Base-by-base conservation (phyloP, 2,113 vertebrate genomes). In the Himantopus leucocephalus region DNA sequence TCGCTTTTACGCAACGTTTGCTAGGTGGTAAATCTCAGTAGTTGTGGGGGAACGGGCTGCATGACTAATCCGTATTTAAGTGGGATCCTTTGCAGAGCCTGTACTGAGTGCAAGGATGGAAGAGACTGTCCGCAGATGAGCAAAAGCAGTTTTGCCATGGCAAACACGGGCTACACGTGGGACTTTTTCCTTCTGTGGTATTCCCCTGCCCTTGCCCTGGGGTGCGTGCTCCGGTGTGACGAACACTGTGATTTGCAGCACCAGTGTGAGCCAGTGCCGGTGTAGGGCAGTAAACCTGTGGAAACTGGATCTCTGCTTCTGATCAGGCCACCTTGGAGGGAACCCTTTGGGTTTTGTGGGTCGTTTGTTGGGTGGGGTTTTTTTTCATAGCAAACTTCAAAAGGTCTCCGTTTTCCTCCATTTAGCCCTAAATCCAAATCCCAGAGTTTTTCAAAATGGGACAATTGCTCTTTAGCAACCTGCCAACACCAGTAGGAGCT, bases 191-290 rank as follows among this genome's bases (percentile, higher is more conserved):
- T 71, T 78, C 23, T 75, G 20, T 84, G 67, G 16, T 43, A 10
- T 6, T 62, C 41, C 26, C 32, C 24, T 81, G 64, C 47, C 8
- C 12, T 20, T 60, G 59, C 8, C 59, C 5, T 6, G 7, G 14
- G 2, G 1, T 27, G 47, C 5, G 1, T 12, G 16, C 23, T 53
- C 8, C 0, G 0, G 6, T 19, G 22, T 53, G 55, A 56, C 0
- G 0, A 35, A 47, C 29, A 6, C 37, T 50, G 84, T 32, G 47
- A 59, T 52, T 45, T 82, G 56, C 43, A 79, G 64, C 32, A 79
- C 37, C 2, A 4, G 0, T 43, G 43, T 34, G n/a, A 90, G 18
- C 39, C 59, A 35, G 20, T 56, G 59, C 70, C 81, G 41, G 9
- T 15, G 48, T 53, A 83, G 62, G 48, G 35, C 35, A 63, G 9